Percentiles rank a stretch among this genome's conserved stretches.
phyloP scores from a whole-genome alignment of 2,113 vertebrate species.

The Sinocyclocheilus anshuiensis region DNA sequence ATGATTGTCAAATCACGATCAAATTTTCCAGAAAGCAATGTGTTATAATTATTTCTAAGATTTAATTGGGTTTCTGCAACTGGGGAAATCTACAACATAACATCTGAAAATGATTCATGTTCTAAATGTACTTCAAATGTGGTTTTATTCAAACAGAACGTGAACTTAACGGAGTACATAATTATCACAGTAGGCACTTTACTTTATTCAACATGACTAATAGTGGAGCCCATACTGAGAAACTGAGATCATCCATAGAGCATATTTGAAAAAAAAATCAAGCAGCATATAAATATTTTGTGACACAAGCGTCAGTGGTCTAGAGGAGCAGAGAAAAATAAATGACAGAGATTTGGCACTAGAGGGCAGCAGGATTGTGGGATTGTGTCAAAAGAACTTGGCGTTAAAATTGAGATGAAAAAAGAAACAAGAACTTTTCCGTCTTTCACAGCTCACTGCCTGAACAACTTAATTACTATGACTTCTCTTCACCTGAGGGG shows the following conservation, averaged over 20 bases:
- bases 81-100: not conserved
- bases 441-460: conserved; percentile 16
- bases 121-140: not conserved
- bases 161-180: not conserved
- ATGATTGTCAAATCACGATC: not conserved
- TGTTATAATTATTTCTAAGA: not conserved
- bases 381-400: conserved; percentile 22
- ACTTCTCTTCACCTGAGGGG: conserved; percentile 29
- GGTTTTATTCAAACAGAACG: not conserved
- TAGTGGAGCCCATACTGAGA: conserved; percentile 6
- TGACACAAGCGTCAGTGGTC: not conserved
- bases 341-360: not conserved
- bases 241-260: not conserved
- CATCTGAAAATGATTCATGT: not conserved
- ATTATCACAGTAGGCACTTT: conserved; percentile 8
- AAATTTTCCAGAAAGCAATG: not conserved
- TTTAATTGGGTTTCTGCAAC: not conserved
- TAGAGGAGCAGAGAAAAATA: not conserved
- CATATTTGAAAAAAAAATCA: not conserved
- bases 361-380: conserved; percentile 43
- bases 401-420: conserved; percentile 21
- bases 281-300: not conserved
- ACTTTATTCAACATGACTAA: not conserved
- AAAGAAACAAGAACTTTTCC: conserved; percentile 25
- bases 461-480: conserved; percentile 35